Evolutionary conservation across 1,140 invertebrate species (phyloP).

Genomic region (Colletes latitarsis): DNA sequence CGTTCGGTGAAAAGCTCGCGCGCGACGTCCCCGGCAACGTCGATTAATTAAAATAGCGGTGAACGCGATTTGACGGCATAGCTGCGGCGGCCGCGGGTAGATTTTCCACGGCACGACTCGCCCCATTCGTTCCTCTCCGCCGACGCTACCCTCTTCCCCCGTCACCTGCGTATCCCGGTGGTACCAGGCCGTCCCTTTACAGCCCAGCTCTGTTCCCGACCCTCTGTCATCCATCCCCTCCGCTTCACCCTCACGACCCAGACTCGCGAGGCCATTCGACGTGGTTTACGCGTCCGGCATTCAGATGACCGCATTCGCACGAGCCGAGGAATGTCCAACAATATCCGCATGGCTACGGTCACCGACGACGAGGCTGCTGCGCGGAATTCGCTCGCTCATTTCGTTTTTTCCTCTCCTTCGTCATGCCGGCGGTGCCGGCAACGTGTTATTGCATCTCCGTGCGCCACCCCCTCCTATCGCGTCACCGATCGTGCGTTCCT

Average conservation of each 20-base stretch:
- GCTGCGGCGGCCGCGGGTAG: conserved; percentile 71
- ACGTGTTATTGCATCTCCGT: conserved; percentile 49
- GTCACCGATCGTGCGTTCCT: conserved; percentile 49
- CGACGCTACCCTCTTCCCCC: conserved; percentile 22
- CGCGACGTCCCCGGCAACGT: conserved; percentile 49
- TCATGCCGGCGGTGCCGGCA: conserved; percentile 26
- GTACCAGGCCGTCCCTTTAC: conserved; percentile 43
- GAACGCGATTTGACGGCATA: conserved; percentile 76
- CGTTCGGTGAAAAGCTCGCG: neutral
- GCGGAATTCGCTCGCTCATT: conserved; percentile 76
- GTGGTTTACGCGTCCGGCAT: conserved; percentile 79
- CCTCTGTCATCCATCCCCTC: conserved; percentile 46
- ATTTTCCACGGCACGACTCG: conserved; percentile 68
- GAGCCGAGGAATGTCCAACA: conserved; percentile 79
- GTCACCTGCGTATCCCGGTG: conserved; percentile 46
- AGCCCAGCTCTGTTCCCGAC: conserved; percentile 45
- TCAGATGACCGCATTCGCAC: conserved; percentile 80
- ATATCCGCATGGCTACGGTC: conserved; percentile 76
- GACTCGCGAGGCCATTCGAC: conserved; percentile 76
- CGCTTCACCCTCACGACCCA: conserved; percentile 66
- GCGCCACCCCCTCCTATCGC: conserved; percentile 27
- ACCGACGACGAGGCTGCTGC: conserved; percentile 71
- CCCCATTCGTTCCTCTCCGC: conserved; percentile 41
- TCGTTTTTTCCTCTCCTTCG: conserved; percentile 58
- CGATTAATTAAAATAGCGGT: conserved; percentile 79